phyloP scores from a whole-genome alignment of 2,113 vertebrate species.

The Sinocyclocheilus maitianheensis region DNA sequence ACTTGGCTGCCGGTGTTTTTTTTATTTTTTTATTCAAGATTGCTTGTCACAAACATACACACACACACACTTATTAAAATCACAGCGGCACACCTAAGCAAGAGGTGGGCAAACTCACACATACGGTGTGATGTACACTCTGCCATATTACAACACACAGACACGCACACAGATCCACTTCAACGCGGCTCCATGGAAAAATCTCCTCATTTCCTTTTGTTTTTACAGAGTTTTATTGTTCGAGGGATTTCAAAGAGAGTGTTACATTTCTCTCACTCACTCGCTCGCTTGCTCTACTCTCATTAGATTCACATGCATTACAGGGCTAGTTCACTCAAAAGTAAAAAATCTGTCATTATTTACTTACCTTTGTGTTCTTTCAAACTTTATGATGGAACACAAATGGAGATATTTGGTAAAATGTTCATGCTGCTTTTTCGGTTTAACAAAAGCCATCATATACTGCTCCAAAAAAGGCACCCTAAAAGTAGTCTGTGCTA shows the following conservation, averaged over 20 bases:
- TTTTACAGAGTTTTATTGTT: slow-evolving; percentile 53
- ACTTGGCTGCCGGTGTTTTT: slow-evolving; percentile 43
- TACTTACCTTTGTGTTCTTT: background rate
- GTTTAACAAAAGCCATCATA: background rate
- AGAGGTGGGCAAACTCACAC: slow-evolving; percentile 28
- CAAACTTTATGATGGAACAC: background rate
- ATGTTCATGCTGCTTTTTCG: background rate
- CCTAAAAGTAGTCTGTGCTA: no score
- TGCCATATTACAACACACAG: background rate
- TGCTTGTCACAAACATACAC: background rate
- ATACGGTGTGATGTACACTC: slow-evolving; percentile 10
- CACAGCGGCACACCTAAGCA: slow-evolving; percentile 25
- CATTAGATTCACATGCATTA: background rate
- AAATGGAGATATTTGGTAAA: background rate
- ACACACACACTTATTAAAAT: background rate
- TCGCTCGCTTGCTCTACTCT: background rate
- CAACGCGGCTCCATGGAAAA: slow-evolving; percentile 44
- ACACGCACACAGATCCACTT: slow-evolving; percentile 10
- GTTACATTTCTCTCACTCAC: slow-evolving; percentile 1
- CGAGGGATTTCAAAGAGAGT: slow-evolving; percentile 26
- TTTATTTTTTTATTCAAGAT: slow-evolving; percentile 7
- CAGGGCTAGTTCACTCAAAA: background rate
- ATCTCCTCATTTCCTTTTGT: slow-evolving; percentile 55
- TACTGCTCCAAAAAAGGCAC: background rate
- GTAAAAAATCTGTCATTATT: background rate